Evolutionary conservation across 2,797 vertebrate species (phyloP).

Genomic region (Eidolon dupreanum): DNA sequence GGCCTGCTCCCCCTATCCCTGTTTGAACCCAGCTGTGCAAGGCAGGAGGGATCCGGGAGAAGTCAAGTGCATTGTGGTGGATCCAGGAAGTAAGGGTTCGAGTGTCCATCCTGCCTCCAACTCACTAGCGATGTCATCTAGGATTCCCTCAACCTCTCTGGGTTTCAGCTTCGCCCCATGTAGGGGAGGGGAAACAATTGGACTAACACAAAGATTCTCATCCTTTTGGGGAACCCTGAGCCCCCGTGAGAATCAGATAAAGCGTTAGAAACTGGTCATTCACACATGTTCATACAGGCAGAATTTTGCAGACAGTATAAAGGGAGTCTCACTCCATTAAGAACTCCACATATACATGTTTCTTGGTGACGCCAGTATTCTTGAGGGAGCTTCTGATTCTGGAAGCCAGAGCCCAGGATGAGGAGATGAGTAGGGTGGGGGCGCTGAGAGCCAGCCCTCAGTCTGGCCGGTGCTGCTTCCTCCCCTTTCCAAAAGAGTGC

Average conservation of each 20-base stretch:
- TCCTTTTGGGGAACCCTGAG: neutral
- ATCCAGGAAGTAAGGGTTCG: neutral
- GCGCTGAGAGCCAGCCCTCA: neutral
- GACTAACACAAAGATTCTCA: neutral
- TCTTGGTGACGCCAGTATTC: neutral
- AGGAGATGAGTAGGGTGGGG: neutral
- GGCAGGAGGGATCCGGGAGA: neutral
- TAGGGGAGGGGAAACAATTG: neutral
- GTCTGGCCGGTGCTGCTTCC: neutral
- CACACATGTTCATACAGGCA: no score
- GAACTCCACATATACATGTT: neutral
- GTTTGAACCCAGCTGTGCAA: rapidly evolving
- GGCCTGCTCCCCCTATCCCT: neutral
- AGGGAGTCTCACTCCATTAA: neutral
- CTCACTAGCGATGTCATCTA: neutral
- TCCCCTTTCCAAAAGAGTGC: neutral
- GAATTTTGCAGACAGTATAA: neutral
- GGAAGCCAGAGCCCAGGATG: neutral
- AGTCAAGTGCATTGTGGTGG: rapidly evolving
- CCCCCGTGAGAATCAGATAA: neutral
- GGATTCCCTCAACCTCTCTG: neutral
- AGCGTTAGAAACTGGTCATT: neutral
- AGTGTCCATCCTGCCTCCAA: neutral
- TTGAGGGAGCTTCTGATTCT: no score
- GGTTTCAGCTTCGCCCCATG: neutral